A percentile compares a stretch with the other conserved stretches of the same genome.
These are phyloP conservation scores for Thaumetopoea pityocampa DNA, from an alignment of 1,140 invertebrate species.

Conservation along the genomic window DNA sequence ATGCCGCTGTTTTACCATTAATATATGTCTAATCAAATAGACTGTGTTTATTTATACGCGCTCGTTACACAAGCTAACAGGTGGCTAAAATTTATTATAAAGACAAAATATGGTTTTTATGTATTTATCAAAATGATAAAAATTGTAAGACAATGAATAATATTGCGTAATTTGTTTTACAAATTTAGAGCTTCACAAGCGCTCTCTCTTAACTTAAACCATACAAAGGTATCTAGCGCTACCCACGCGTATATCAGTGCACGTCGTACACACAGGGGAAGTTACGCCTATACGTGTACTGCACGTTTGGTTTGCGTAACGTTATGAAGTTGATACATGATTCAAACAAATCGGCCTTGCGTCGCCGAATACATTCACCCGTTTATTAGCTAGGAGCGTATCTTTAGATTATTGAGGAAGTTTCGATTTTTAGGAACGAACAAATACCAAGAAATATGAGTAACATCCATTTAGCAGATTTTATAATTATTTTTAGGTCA, in stretches of 20 bases:
- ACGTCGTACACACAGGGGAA: too few species aligned
- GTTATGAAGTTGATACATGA: conserved; percentile 12
- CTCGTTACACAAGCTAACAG: too few species aligned
- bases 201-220: conserved; percentile 9
- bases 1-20: too few species aligned
- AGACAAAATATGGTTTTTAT: too few species aligned
- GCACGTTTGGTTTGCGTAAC: conserved; percentile 13
- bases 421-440: background rate
- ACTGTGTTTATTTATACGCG: too few species aligned
- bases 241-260: conserved; percentile 26
- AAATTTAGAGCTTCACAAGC: background rate
- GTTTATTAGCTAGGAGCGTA: conserved; percentile 5
- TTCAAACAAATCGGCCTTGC: conserved; percentile 29
- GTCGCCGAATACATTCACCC: conserved; percentile 23
- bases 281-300: too few species aligned
- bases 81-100: too few species aligned
- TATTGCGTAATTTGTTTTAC: too few species aligned
- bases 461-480: background rate
- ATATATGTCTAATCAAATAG: too few species aligned
- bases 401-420: conserved; percentile 11
- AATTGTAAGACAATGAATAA: too few species aligned
- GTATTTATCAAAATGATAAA: too few species aligned
- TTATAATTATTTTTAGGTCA: too few species aligned
- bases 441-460: background rate
- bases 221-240: conserved; percentile 13